phyloP scores from a whole-genome alignment of 2,113 vertebrate genomes.

The Neomonachus schauinslandi region DNA sequence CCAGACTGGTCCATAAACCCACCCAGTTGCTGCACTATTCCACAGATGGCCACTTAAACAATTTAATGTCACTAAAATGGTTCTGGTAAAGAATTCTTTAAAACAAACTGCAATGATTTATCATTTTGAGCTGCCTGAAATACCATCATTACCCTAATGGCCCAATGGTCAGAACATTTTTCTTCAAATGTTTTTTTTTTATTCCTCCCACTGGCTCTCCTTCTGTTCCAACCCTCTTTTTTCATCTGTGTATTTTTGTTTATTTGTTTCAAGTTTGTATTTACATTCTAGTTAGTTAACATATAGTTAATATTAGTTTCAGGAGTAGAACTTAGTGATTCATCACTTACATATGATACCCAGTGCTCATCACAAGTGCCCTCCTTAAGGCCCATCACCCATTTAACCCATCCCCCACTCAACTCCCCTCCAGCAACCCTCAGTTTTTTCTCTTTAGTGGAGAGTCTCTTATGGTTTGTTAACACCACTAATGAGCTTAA shows the following conservation, averaged over 20 bases:
- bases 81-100: constrained; percentile 54
- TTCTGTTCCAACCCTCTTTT: not conserved
- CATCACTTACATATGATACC: not conserved
- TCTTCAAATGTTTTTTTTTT: not conserved
- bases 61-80: constrained; percentile 38
- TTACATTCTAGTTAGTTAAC: not conserved
- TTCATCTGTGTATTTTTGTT: not conserved
- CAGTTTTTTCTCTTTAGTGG: not conserved
- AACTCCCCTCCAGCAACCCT: not conserved
- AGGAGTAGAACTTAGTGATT: not conserved
- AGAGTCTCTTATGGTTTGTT: not conserved
- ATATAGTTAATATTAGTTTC: not conserved
- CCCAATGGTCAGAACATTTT: not conserved
- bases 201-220: not conserved
- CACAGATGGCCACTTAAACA: constrained; percentile 56
- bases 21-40: not conserved
- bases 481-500: not conserved
- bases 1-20: constrained; percentile 49
- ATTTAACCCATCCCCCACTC: not conserved
- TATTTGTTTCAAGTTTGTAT: not conserved
- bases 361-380: not conserved
- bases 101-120: not conserved
- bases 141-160: constrained; percentile 5
- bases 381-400: not conserved
- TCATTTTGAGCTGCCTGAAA: constrained; percentile 38